phyloP scores from a whole-genome alignment of 2,888 invertebrate species.

The Polydrusus pterygomalis region DNA sequence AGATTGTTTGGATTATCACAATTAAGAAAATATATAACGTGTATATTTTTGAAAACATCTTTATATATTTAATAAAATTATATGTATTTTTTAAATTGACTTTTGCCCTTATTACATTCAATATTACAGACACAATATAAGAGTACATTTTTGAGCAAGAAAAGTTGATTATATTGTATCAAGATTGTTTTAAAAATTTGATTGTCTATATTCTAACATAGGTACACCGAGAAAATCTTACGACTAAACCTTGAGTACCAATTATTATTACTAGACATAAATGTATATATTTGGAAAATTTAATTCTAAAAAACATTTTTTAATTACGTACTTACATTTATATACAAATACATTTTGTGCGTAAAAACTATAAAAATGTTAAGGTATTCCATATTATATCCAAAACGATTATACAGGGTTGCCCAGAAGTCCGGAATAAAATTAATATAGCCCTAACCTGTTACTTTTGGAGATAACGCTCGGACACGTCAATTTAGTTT shows the following conservation, averaged over 20 bases:
- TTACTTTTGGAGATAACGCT: too few relatives aligned
- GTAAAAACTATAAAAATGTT: constrained; percentile 2
- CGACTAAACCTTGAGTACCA: neutral
- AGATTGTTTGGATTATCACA: constrained; percentile 16
- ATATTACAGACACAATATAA: constrained; percentile 4
- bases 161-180: constrained; percentile 1
- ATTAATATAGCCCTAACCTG: too few relatives aligned
- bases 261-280: neutral
- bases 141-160: constrained; percentile 27
- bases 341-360: constrained; percentile 14
- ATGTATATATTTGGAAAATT: neutral
- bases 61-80: too few relatives aligned
- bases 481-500: too few relatives aligned
- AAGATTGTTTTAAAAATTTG: constrained; percentile 10
- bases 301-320: neutral
- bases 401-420: too few relatives aligned
- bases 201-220: constrained; percentile 24
- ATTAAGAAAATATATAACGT: constrained; percentile 12
- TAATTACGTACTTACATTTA: neutral
- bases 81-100: neutral
- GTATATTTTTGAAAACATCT: too few relatives aligned
- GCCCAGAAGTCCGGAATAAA: too few relatives aligned
- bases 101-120: neutral
- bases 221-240: constrained; percentile 8
- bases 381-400: constrained; percentile 11